Conservation (phyloP, 2,797 vertebrate genomes). For the Furcifer pardalis region DNA sequence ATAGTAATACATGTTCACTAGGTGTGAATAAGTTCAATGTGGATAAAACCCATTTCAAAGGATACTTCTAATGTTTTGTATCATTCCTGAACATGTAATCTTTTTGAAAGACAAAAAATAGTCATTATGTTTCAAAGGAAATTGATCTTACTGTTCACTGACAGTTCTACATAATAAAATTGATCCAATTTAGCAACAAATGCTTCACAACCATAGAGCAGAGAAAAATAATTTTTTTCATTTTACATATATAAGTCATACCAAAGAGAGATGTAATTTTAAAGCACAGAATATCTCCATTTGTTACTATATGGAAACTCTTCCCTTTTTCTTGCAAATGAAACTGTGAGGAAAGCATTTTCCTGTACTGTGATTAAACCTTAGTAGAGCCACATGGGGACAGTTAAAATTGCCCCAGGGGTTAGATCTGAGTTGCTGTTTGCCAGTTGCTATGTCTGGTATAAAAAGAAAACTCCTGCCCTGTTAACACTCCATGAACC, state of each 20-base stretch:
- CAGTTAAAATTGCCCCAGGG: neutral
- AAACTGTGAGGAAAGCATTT: neutral
- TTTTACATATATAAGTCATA: neutral
- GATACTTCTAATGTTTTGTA: neutral
- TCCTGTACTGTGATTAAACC: slow-evolving; percentile 1
- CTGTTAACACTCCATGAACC: neutral
- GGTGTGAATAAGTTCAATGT: neutral
- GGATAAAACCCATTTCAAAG: neutral
- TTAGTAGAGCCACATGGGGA: neutral
- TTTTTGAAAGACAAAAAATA: neutral
- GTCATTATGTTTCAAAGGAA: neutral
- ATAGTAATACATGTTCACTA: neutral
- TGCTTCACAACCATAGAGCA: slow-evolving; percentile 4
- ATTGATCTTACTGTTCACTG: neutral
- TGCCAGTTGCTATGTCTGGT: neutral
- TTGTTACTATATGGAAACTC: neutral
- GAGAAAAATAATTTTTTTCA: neutral
- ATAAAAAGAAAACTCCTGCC: neutral
- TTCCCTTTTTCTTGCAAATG: neutral
- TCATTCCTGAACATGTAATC: neutral
- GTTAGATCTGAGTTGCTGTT: neutral
- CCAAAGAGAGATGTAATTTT: neutral
- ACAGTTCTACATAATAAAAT: neutral
- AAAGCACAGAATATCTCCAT: neutral
- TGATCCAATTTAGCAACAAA: neutral